Evolutionary conservation across 2,888 invertebrate genomes (phyloP), one percentile per base, ranked within the genome.

Genomic region (Crioceris asparagi): DNA sequence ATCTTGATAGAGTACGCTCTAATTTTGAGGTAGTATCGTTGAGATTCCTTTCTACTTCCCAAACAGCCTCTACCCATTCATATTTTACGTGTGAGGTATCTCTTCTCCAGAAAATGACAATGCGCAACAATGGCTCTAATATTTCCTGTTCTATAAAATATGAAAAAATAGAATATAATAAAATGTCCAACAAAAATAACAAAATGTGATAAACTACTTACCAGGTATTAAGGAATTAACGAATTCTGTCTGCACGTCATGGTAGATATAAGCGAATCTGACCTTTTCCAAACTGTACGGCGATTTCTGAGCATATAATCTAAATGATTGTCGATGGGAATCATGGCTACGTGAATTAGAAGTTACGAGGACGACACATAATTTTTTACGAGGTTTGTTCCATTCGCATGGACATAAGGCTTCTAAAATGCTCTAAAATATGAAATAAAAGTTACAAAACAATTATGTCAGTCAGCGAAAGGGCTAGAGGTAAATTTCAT

Each of bases 61-160:
- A 81, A 25, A 78, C 79, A 36, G 74, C 73, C 47, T 79, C 74
- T 35, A 90, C 65, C 91, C 93, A 94, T 62, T 92, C 91, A 62
- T 90, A 94, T 54, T 87, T 87, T 8, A 94, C 68, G 49, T 83
- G 81, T n/a, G 79, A 77, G 7, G 80, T 74, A 56, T 92, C 91
- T 26, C 83, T 75, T 2, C 93, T 75, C 92, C 93, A 94, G 45
- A 93, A 75, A 30, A 93, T 80, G 2, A 90, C 91, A 41, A 93
- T 77, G 49, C 85, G 77, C 42, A 85, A 69, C 29, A 82, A 66
- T 32, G 84, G 75, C 47, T 79, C 82, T 46, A 71, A 61, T n/a
- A 65, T 67, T 54, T 69, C 67, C 1, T 72, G 73, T 45, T 77
- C 75, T 55, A 70, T 66, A 46, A 66, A 55, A 40, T 23, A 21